Conservation (phyloP, 2,888 invertebrate species). For the Schizaphis graminum region DNA sequence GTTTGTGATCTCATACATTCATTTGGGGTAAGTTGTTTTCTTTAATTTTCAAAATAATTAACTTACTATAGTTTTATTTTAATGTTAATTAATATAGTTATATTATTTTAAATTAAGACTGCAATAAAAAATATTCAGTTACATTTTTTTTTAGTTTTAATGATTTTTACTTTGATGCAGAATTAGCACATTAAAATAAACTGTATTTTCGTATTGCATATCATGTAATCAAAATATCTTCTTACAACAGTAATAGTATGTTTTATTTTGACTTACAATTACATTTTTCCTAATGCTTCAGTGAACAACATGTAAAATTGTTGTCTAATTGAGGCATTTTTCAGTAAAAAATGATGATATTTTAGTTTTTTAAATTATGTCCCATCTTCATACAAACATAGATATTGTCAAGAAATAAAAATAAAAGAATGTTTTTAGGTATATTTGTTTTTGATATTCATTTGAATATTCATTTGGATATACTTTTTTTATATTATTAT, state of each 20-base stretch:
- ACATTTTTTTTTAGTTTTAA: not conserved
- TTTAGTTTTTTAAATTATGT: no score
- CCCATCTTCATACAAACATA: not conserved
- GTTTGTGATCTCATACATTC: conserved; percentile 55
- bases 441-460: not conserved
- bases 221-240: no score
- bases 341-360: no score
- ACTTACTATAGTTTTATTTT: not conserved
- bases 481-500: not conserved
- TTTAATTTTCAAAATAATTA: not conserved
- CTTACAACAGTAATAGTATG: no score
- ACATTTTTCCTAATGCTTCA: no score
- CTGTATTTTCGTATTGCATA: no score
- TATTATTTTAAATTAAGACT: not conserved
- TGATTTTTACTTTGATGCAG: not conserved
- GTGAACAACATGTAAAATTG: no score
- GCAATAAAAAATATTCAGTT: not conserved
- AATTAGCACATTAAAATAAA: no score
- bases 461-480: not conserved
- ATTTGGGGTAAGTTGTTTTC: conserved; percentile 55
- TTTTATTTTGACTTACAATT: no score
- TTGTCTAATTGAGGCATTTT: no score
- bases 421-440: not conserved
- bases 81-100: not conserved
- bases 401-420: not conserved